phyloP scores from a whole-genome alignment of 2,888 invertebrate genomes.

The Lysandra coridon region DNA sequence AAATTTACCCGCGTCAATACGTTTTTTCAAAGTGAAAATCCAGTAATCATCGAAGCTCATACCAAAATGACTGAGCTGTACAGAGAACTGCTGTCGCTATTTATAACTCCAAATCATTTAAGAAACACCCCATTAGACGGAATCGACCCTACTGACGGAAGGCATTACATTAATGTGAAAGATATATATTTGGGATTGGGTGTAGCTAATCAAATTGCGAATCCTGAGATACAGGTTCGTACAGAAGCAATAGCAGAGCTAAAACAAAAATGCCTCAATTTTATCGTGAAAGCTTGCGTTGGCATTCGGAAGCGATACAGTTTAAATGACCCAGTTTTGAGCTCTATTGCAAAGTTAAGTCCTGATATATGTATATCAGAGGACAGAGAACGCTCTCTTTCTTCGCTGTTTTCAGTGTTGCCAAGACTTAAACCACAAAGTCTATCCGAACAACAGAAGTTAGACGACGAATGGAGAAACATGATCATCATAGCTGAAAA shows the following conservation, averaged over 20 bases:
- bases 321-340: too few relatives aligned
- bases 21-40: constrained; percentile 33
- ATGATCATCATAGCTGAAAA: too few relatives aligned
- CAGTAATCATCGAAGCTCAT: constrained; percentile 29
- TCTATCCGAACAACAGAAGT: too few relatives aligned
- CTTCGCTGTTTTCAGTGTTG: too few relatives aligned
- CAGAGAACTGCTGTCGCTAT: constrained; percentile 15
- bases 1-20: constrained; percentile 33
- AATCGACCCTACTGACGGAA: constrained; percentile 33
- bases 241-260: constrained; percentile 2
- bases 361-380: too few relatives aligned
- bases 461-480: too few relatives aligned
- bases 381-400: too few relatives aligned
- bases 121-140: constrained; percentile 8
- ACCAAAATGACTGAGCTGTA: constrained; percentile 16
- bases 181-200: constrained; percentile 30
- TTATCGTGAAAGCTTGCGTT: too few relatives aligned
- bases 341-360: too few relatives aligned
- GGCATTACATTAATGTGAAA: constrained; percentile 3
- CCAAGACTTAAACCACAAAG: too few relatives aligned
- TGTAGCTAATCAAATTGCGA: constrained; percentile 22
- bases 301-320: too few relatives aligned
- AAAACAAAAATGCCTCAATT: not conserved
- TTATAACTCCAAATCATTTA: too few relatives aligned
- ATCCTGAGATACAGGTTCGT: constrained; percentile 9